Evolutionary conservation across 1,140 invertebrate genomes (phyloP).

Genomic region (Drosophila nasuta): DNA sequence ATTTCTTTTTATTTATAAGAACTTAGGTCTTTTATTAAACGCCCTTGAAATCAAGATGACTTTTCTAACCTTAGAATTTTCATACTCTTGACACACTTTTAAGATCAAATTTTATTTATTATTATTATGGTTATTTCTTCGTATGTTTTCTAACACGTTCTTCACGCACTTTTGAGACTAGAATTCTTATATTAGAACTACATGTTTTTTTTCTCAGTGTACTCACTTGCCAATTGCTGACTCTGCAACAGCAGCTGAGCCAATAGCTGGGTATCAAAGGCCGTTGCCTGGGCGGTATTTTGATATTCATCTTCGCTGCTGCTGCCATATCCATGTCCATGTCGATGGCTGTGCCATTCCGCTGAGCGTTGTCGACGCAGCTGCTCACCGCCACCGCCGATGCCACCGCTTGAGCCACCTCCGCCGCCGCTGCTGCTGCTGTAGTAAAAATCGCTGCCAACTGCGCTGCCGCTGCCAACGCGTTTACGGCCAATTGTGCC

Average conservation of each 20-base stretch:
- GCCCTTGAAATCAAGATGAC: no score
- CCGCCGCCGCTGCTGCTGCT: conserved; percentile 38
- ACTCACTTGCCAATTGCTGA: conserved; percentile 86
- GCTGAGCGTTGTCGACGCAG: conserved; percentile 87
- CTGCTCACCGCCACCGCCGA: conserved; percentile 56
- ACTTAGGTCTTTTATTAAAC: no score
- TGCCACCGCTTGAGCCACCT: conserved; percentile 2
- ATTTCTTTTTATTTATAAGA: no score
- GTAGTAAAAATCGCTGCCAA: conserved; percentile 78
- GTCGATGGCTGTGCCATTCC: conserved; percentile 87
- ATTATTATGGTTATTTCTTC: no score
- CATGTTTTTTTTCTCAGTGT: neutral
- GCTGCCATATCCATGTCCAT: conserved; percentile 86
- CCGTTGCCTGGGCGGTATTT: conserved; percentile 84
- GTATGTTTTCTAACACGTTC: no score
- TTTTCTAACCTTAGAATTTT: no score
- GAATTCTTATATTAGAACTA: no score
- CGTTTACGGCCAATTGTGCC: conserved; percentile 85
- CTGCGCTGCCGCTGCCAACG: conserved; percentile 76
- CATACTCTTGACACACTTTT: no score
- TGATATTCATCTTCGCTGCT: conserved; percentile 88
- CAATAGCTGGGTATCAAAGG: conserved; percentile 85
- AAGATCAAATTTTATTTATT: no score
- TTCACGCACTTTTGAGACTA: no score
- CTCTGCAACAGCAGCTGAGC: conserved; percentile 87